Evolutionary conservation across 2,888 invertebrate species (phyloP), one percentile per base, ranked within the genome.

Genomic region (Abscondita cerata): DNA sequence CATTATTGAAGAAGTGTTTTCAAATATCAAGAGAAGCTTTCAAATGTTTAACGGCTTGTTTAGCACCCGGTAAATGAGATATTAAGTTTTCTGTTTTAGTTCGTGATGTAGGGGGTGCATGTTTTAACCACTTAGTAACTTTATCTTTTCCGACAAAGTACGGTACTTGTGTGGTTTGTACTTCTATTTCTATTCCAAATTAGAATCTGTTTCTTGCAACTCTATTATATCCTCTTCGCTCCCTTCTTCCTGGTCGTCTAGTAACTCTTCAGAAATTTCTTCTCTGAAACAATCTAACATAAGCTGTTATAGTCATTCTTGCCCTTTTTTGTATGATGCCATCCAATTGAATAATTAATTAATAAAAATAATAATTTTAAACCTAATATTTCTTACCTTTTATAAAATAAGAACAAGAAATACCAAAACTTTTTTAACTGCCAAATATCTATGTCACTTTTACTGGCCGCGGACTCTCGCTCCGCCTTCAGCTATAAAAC

Each of bases 401-500:
- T 38, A 38, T 38, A 12, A 38, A 38, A 38, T 38, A 38, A 4
- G 12, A 38, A 8, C n/a, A 12, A 12, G 12, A 12, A 6, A 38
- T 12, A 38, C 12, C 38, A 38, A 38, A 8, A 38, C 8, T 38
- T 4, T 38, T 12, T 12, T 8, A 38, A n/a, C 8, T 38, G 38
- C 12, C 8, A 38, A 38, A 38, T 38, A 38, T n/a, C n/a, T n/a
- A 38, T 38, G 38, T 38, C n/a, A 38, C 8, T 38, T 38, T 38
- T 38, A 38, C 51, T 51, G 36, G 51, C 51, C 16, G 51, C 51
- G 51, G 51, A 51, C 51, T 34, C 51, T 34, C 34, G 11, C 36
- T 51, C 51, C 51, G 51, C 34, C 33, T 16, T 15, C 16, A 36
- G 9, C 36, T 15, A 34, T 5, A 8, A 46, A 18, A 15, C 8